phyloP scores from a whole-genome alignment of 2,797 vertebrate genomes.

The Dryobates pubescens region DNA sequence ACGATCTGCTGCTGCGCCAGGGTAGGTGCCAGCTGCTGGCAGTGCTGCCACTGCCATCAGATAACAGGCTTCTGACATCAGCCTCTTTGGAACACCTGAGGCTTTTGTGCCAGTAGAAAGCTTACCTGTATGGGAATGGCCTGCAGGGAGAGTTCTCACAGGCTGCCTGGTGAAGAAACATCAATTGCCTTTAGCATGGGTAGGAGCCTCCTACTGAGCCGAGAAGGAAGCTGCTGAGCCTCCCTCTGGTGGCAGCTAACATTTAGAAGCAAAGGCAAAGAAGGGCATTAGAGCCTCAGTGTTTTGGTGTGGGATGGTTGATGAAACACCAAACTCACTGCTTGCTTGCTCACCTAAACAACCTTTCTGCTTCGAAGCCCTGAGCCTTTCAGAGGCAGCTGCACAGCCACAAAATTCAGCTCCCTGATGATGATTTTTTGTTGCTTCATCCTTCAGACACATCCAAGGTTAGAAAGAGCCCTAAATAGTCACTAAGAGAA shows the following conservation, averaged over 20 bases:
- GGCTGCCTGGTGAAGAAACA: neutral
- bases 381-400: neutral
- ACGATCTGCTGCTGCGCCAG: constrained; percentile 96
- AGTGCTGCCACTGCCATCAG: neutral
- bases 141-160: neutral
- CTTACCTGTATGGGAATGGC: neutral
- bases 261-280: neutral
- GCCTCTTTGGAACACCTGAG: neutral
- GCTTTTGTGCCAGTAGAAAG: neutral
- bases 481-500: neutral
- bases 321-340: neutral
- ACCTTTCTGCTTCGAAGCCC: neutral
- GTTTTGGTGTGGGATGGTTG: neutral
- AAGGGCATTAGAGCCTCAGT: neutral
- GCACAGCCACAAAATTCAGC: neutral
- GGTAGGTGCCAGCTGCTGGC: constrained; percentile 73
- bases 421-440: neutral
- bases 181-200: neutral
- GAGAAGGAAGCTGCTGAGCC: neutral
- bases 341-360: neutral
- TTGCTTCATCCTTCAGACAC: neutral
- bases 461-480: neutral
- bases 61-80: neutral
- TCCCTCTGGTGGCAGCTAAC: neutral
- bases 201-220: neutral